These are phyloP conservation scores for Chymomyza amoena DNA, from an alignment of 2,888 invertebrate species.

Conservation along the genomic window DNA sequence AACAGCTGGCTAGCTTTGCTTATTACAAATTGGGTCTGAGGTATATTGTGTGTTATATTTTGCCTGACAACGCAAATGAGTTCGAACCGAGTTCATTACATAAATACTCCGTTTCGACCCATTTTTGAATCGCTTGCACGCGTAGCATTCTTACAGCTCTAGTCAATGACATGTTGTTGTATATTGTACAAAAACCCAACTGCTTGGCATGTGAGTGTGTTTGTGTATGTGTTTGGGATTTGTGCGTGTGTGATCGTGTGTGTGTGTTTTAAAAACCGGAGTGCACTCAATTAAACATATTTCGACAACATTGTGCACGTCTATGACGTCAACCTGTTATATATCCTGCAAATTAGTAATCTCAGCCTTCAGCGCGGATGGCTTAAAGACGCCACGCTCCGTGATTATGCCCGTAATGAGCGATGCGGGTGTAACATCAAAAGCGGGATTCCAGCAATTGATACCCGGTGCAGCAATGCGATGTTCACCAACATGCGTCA, in stretches of 20 bases:
- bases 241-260: constrained; percentile 17
- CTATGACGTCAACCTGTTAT: constrained; percentile 39
- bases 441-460: constrained; percentile 98
- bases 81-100: neutral
- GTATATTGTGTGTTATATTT: neutral
- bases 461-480: constrained; percentile 94
- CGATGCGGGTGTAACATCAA: constrained; percentile 96
- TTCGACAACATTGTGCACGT: constrained; percentile 39
- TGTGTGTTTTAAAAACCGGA: constrained; percentile 42
- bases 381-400: constrained; percentile 91
- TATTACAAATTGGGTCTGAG: neutral
- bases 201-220: constrained; percentile 9
- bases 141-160: neutral
- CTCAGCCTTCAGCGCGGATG: constrained; percentile 79
- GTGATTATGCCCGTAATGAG: constrained; percentile 97
- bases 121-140: neutral
- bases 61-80: neutral
- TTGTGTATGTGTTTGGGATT: constrained; percentile 7
- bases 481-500: constrained; percentile 93
- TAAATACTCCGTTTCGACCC: neutral
- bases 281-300: constrained; percentile 47
- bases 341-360: constrained; percentile 63
- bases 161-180: neutral
- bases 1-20: neutral
- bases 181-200: neutral